Evolutionary conservation across 2,888 invertebrate species (phyloP), one percentile per base, ranked within the genome.

Genomic region (Hypena proboscidalis): DNA sequence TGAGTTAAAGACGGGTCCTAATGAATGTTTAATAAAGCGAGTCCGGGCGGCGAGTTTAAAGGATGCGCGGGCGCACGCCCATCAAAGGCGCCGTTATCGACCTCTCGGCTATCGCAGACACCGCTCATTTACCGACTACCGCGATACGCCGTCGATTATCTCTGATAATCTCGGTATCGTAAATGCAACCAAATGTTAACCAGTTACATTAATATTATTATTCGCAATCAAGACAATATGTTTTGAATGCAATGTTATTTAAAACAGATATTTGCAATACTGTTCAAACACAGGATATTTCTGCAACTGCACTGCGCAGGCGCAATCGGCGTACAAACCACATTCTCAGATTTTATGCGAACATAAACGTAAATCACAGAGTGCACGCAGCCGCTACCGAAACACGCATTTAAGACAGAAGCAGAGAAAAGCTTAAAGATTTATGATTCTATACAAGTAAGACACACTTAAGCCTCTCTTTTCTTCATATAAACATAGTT

Each of bases 41-140:
- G 64, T 73, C 74, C 77, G 67, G 74, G 74, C 87, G 88, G 87
- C 72, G 63, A 73, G 79, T 80, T 85, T 80, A 89, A 89, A 86
- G 75, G 62, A 71, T 68, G 69, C 70, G 69, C 60, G 67, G 64
- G 51, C 54, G 54, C 70, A 55, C 49, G 55, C 51, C 70, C 74
- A 80, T 85, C 84, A 87, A 86, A 83, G 85, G 78, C 80, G 83
- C 72, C 80, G 75, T 82, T 84, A 84, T 83, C 83, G 74, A 66
- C 78, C 74, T 80, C 83, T 81, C 74, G 76, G 74, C 77, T 79
- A 78, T 77, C 75, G 52, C 63, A 70, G 73, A 82, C 80, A 75
- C 78, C 71, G 61, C 62, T 62, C 64, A 75, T 80, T 80, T 77
- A 71, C 68, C 66, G 60, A 68, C 88, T 87, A 84, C 88, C 73